Base-by-base conservation (phyloP, 2,888 invertebrate species). In the Limnephilus marmoratus region DNA sequence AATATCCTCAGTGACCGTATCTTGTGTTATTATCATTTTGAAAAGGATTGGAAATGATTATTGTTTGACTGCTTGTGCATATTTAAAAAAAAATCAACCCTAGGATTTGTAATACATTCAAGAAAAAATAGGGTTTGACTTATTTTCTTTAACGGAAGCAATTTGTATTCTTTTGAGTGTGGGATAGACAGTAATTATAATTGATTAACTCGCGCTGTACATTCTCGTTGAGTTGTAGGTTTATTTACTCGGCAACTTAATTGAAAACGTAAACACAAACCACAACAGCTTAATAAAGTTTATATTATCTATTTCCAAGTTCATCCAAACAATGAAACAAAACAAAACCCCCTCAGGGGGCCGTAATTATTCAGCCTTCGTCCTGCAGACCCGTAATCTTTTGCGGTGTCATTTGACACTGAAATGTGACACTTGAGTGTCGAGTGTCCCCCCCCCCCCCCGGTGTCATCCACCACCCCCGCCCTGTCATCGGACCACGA, bases 331-430 rank as follows among this genome's bases (percentile, higher is more conserved):
- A 82, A 34, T 34, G 29, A 82, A 15, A 13, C 82, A 82, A 82
- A 82, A 82, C 29, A 82, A 82, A 82, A 82, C 18, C 29, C 81
- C 15, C 82, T 34, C 86, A 49, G 88, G 80, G 34, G 29, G 80
- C 37, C 24, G 80, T 88, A 88, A 88, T 88, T 88, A 88, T 88
- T 88, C 80, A 68, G 88, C 88, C 80, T 80, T 18, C 88, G 80
- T 88, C 68, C 88, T 88, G 68, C 88, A 88, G 68, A 68, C 88
- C 80, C 88, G 88, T 89, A 89, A 88, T 89, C 88, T 89, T 89
- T 87, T 53, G 91, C 91, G 91, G 86, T 87, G 91, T 91, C 91
- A 91, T 91, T 87, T 91, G 91, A 91, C 90, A 91, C 53, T 83
- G 90, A 91, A 85, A 91, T 91, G 90, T 91, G 90, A 85, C 87